Conservation (phyloP, 2,113 vertebrate genomes). For the Chelonoidis abingdonii region DNA sequence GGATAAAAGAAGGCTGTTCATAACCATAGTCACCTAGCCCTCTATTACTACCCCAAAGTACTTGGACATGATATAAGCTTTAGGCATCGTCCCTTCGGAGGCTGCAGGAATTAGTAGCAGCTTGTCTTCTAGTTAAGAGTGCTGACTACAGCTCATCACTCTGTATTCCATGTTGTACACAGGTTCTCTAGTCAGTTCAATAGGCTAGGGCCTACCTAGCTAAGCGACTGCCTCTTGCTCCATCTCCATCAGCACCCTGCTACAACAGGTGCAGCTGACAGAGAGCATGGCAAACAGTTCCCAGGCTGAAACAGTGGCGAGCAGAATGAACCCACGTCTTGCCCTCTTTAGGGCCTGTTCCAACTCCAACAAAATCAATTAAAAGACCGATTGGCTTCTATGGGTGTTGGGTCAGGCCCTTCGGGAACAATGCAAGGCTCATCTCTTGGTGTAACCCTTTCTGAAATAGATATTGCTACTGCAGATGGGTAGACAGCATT, state of each 20-base stretch:
- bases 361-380: background rate
- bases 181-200: background rate
- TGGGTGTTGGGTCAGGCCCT: background rate
- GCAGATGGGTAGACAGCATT: background rate
- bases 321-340: background rate
- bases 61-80: background rate
- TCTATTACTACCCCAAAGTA: no score
- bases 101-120: background rate
- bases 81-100: background rate
- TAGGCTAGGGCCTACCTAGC: background rate
- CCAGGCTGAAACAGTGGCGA: background rate
- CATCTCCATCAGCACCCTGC: background rate
- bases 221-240: background rate
- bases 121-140: background rate
- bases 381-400: background rate
- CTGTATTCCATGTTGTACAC: background rate
- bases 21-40: no score
- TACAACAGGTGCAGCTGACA: background rate
- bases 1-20: no score
- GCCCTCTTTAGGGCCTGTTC: background rate
- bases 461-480: background rate
- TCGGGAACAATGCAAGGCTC: background rate
- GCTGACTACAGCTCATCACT: rapidly evolving
- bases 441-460: background rate
- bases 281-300: background rate